Evolutionary conservation across 1,140 invertebrate genomes (phyloP).

Genomic region (Onthophagus taurus): DNA sequence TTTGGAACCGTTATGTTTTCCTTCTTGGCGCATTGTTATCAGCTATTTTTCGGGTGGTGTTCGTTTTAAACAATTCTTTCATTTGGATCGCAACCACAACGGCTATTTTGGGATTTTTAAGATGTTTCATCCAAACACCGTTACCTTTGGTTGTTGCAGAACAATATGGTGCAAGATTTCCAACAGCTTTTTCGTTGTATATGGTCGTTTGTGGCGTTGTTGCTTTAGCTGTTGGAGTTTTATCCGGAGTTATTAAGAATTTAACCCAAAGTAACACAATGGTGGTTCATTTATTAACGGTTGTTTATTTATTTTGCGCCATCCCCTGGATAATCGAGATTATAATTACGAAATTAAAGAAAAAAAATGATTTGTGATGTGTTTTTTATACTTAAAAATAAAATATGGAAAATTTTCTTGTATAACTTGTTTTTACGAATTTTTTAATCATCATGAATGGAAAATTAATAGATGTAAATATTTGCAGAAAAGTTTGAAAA

Average conservation of each 20-base stretch:
- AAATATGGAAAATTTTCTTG: too few relatives aligned
- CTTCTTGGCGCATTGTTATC: conserved; percentile 23
- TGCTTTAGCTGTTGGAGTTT: conserved; percentile 8
- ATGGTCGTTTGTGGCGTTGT: conserved; percentile 16
- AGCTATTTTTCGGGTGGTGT: conserved; percentile 28
- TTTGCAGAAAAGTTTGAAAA: too few relatives aligned
- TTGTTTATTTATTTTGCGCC: conserved; percentile 22
- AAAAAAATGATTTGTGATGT: too few relatives aligned
- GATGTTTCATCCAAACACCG: conserved; percentile 15
- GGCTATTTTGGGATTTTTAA: conserved; percentile 10
- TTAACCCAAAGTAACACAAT: conserved; percentile 26
- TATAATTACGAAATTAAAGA: conserved; percentile 9
- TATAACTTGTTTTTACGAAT: too few relatives aligned
- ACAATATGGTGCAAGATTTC: conserved; percentile 13
- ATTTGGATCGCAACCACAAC: conserved; percentile 1
- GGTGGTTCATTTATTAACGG: conserved; percentile 28
- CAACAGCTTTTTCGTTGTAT: conserved; percentile 14
- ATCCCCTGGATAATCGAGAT: conserved; percentile 27
- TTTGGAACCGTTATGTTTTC: conserved; percentile 28
- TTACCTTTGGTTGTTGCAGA: conserved; percentile 15
- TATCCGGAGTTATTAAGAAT: conserved; percentile 21
- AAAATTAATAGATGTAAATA: too few relatives aligned
- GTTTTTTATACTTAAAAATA: too few relatives aligned
- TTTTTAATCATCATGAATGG: too few relatives aligned
- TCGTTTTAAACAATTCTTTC: conserved; percentile 12